Conservation (phyloP, 2,797 vertebrate species). For the Poecile montanus region DNA sequence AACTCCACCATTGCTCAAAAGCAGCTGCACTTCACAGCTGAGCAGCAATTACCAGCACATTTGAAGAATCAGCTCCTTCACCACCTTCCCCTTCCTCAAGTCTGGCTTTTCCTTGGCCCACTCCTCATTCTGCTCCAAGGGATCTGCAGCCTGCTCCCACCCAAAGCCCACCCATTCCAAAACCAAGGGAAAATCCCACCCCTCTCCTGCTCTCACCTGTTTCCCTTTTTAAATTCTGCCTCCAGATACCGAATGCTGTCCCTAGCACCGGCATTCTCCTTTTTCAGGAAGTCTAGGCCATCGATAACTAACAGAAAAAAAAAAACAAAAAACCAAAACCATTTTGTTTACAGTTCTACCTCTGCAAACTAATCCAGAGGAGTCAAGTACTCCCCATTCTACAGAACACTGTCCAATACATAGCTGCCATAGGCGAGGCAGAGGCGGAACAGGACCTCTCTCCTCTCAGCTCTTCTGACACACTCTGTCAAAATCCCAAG, state of each 20-base stretch:
- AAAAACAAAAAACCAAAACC: neutral
- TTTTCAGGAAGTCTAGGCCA: slow-evolving; percentile 93
- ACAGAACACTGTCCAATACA: neutral
- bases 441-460: neutral
- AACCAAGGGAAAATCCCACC: neutral
- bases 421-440: neutral
- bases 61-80: neutral
- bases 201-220: slow-evolving; percentile 79
- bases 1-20: neutral
- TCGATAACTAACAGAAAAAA: slow-evolving; percentile 86
- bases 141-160: neutral
- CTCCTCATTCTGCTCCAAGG: neutral
- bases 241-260: slow-evolving; percentile 95
- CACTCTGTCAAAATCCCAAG: neutral
- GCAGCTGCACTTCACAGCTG: neutral
- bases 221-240: slow-evolving; percentile 96
- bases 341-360: neutral
- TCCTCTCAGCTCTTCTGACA: neutral
- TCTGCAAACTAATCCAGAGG: neutral
- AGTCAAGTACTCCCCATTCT: neutral
- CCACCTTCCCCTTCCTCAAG: neutral
- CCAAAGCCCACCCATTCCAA: neutral
- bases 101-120: neutral
- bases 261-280: slow-evolving; percentile 90
- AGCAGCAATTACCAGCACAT: neutral